Evolutionary conservation across 2,888 invertebrate genomes (phyloP), one percentile per base, ranked within the genome.

Genomic region (Petrolisthes manimaculis): DNA sequence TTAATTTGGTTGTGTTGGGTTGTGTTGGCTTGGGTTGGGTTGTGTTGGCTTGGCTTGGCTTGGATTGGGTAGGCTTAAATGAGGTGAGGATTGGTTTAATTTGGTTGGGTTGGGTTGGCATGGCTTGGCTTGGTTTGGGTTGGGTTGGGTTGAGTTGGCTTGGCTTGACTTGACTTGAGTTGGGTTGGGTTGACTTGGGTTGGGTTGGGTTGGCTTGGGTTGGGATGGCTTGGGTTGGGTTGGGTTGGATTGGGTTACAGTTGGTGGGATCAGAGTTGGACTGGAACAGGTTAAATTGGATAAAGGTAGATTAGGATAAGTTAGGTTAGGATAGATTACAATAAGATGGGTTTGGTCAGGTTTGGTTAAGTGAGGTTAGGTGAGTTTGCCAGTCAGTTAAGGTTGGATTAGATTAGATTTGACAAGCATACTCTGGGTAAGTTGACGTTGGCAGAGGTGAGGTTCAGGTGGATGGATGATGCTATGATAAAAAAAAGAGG

Each of bases 281-380:
- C 4, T 74, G 4, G 74, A 24, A 37, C 3, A 53, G 4, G 78
- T 5, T 78, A n/a, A 55, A n/a, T 78, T 78, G n/a, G 53, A 24
- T 74, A 18, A 21, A 21, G 21, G 9, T 74, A 24, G 74, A 21
- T 74, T 74, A 21, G 74, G 74, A 3, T 74, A 3, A 21, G 3
- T 74, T 74, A 21, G 21, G 21, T 53, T 78, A 24, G 5, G 53
- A 9, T 79, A 53, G 79, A 37, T 51, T 79, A 53, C 3, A 6
- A 8, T 79, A n/a, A 53, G 80, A 54, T 80, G 24, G 54, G 24
- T 78, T 78, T 53, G 8, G n/a, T 78, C 5, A 53, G 78, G 78
- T 78, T 78, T 12, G 78, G 80, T 80, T 80, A 56, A 55, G n/a
- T 80, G 53, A n/a, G 54, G 55, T 53, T 80, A 56, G 80, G 56